A percentile compares a stretch with the other conserved stretches of the same genome.
These are phyloP conservation scores for Callorhinus ursinus DNA, from an alignment of 2,113 vertebrate genomes.

Conservation along the genomic window DNA sequence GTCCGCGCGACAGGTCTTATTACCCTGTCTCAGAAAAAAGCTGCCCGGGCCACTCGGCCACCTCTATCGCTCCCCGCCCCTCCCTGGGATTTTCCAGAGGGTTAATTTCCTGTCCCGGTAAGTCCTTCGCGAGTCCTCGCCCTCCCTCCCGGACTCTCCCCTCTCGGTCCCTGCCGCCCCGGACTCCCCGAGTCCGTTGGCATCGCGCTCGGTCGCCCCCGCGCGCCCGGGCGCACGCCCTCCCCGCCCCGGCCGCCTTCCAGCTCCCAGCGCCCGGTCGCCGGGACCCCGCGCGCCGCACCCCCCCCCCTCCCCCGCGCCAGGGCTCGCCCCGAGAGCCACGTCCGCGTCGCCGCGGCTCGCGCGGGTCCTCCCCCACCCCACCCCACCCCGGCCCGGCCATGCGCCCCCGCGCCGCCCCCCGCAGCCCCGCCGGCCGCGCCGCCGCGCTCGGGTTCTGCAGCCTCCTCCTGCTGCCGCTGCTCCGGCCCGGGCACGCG, in stretches of 20 bases:
- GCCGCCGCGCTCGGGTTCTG: constrained; percentile 54
- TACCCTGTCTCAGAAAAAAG: background rate
- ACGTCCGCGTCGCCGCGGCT: constrained; percentile 49
- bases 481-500: constrained; percentile 81
- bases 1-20: constrained; percentile 55
- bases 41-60: background rate
- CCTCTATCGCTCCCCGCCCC: background rate
- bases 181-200: constrained; percentile 72
- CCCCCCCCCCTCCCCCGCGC: constrained; percentile 65
- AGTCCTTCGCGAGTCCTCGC: constrained; percentile 79
- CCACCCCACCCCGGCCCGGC: constrained; percentile 45
- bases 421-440: constrained; percentile 40
- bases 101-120: constrained; percentile 74
- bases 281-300: constrained; percentile 76
- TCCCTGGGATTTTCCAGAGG: constrained; percentile 54
- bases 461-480: constrained; percentile 74
- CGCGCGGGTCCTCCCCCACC: background rate
- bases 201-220: constrained; percentile 75
- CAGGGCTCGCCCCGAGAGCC: constrained; percentile 60
- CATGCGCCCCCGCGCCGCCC: constrained; percentile 67
- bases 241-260: constrained; percentile 60
- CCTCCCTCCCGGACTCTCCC: background rate
- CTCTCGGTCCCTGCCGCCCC: background rate
- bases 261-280: constrained; percentile 63
- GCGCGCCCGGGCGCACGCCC: constrained; percentile 25